Evolutionary conservation across 2,888 invertebrate genomes (phyloP).

Genomic region (Athrips mouffetella): DNA sequence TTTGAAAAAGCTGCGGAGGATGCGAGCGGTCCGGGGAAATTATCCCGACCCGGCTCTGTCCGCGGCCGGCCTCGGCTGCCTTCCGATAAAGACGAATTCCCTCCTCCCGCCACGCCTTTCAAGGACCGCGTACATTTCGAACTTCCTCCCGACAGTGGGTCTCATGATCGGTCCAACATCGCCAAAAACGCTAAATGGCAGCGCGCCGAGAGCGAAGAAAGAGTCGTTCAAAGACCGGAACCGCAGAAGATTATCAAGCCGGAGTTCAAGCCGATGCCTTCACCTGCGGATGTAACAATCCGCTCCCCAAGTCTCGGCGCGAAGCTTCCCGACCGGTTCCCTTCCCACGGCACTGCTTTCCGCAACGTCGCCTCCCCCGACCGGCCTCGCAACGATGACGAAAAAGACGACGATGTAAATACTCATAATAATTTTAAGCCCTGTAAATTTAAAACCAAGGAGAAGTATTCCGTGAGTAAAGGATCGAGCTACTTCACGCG

Average conservation of each 20-base stretch:
- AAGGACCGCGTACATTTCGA: slow-evolving; percentile 57
- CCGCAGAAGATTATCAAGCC: slow-evolving; percentile 69
- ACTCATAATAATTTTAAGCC: slow-evolving; percentile 56
- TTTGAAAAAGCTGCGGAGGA: slow-evolving; percentile 70
- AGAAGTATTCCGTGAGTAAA: slow-evolving; percentile 65
- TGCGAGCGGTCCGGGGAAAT: slow-evolving; percentile 47
- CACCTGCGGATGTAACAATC: slow-evolving; percentile 62
- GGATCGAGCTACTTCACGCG: slow-evolving; percentile 70
- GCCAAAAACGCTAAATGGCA: slow-evolving; percentile 44
- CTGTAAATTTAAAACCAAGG: slow-evolving; percentile 61
- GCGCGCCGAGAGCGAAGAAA: slow-evolving; percentile 44
- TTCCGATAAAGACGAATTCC: slow-evolving; percentile 49
- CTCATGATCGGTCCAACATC: neutral
- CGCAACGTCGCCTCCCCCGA: slow-evolving; percentile 66
- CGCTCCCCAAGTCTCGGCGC: slow-evolving; percentile 66
- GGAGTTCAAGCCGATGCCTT: slow-evolving; percentile 65
- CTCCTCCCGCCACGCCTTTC: slow-evolving; percentile 58
- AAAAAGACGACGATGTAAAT: slow-evolving; percentile 52
- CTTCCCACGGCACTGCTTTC: slow-evolving; percentile 70
- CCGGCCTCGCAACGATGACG: slow-evolving; percentile 39
- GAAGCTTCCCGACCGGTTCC: slow-evolving; percentile 64
- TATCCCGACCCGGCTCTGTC: slow-evolving; percentile 60
- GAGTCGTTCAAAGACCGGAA: slow-evolving; percentile 48
- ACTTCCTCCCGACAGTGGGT: slow-evolving; percentile 33
- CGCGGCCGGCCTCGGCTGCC: slow-evolving; percentile 47